Evolutionary conservation across 2,888 invertebrate species (phyloP).

Genomic region (Drosophila subquinaria): DNA sequence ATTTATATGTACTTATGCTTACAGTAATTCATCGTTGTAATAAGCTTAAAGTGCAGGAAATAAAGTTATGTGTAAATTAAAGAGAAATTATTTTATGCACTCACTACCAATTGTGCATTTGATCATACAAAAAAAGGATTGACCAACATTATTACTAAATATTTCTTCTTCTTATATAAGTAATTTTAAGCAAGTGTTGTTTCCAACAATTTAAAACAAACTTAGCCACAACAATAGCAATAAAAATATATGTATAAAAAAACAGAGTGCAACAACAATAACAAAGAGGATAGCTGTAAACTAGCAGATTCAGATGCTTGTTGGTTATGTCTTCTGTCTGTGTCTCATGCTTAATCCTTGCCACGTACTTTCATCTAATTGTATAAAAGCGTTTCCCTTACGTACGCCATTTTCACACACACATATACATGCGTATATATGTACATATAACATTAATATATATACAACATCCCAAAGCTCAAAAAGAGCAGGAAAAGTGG

Average conservation of each 20-base stretch:
- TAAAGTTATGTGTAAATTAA: too few species aligned
- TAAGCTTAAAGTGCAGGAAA: too few species aligned
- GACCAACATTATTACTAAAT: too few species aligned
- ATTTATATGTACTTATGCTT: too few species aligned
- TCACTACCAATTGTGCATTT: too few species aligned
- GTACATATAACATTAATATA: neutral
- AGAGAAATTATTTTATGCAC: too few species aligned
- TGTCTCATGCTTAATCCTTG: slow-evolving; percentile 44
- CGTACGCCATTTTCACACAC: slow-evolving; percentile 73
- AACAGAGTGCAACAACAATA: neutral
- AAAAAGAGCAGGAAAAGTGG: slow-evolving; percentile 23
- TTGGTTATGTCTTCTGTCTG: slow-evolving; percentile 11
- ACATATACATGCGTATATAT: neutral
- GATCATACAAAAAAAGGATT: too few species aligned
- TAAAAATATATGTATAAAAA: neutral
- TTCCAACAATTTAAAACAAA: neutral
- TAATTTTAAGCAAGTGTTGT: neutral
- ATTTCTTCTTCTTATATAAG: neutral
- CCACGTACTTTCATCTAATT: slow-evolving; percentile 77
- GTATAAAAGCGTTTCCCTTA: slow-evolving; percentile 80
- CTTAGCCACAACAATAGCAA: neutral
- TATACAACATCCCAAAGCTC: slow-evolving; percentile 15
- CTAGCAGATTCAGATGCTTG: neutral
- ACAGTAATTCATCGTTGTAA: too few species aligned
- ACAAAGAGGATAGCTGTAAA: neutral